phyloP scores from a whole-genome alignment of 2,888 invertebrate species.

The Lepetodrilus schrolli region DNA sequence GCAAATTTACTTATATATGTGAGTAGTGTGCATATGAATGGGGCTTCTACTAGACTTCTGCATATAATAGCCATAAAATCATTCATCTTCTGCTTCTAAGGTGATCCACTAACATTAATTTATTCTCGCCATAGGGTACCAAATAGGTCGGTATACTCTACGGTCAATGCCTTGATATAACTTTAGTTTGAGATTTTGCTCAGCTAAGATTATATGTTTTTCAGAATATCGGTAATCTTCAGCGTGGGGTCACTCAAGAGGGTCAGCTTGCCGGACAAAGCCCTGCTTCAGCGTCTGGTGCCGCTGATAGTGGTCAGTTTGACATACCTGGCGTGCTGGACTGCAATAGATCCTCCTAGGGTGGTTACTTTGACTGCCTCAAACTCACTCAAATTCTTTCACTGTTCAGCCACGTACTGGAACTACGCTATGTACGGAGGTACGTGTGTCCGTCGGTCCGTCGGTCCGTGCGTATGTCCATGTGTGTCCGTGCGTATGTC shows the following conservation, averaged over 20 bases:
- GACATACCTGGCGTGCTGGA: slow-evolving; percentile 92
- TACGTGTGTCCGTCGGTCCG: slow-evolving; percentile 58
- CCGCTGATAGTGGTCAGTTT: slow-evolving; percentile 92
- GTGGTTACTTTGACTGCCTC: slow-evolving; percentile 49
- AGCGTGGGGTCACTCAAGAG: slow-evolving; percentile 94
- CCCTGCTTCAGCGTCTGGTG: slow-evolving; percentile 93
- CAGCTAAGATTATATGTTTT: neutral
- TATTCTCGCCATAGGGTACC: too few relatives aligned
- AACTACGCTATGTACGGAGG: slow-evolving; percentile 93
- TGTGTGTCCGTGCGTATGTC: slow-evolving; percentile 10
- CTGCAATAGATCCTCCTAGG: slow-evolving; percentile 77
- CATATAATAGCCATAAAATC: too few relatives aligned
- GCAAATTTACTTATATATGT: too few relatives aligned
- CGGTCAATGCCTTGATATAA: too few relatives aligned
- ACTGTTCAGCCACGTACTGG: slow-evolving; percentile 95
- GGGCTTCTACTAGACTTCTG: too few relatives aligned
- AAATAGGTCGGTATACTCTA: too few relatives aligned
- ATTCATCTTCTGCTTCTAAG: too few relatives aligned
- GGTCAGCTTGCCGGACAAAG: slow-evolving; percentile 92
- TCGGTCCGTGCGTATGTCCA: neutral
- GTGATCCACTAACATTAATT: too few relatives aligned
- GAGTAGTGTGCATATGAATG: too few relatives aligned
- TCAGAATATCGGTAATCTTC: slow-evolving; percentile 78
- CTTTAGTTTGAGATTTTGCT: too few relatives aligned
- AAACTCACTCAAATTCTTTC: slow-evolving; percentile 86